Conservation (phyloP, 30 jellyfish, hydroid and myxozoan genomes). For the Aurelia sp. region DNA sequence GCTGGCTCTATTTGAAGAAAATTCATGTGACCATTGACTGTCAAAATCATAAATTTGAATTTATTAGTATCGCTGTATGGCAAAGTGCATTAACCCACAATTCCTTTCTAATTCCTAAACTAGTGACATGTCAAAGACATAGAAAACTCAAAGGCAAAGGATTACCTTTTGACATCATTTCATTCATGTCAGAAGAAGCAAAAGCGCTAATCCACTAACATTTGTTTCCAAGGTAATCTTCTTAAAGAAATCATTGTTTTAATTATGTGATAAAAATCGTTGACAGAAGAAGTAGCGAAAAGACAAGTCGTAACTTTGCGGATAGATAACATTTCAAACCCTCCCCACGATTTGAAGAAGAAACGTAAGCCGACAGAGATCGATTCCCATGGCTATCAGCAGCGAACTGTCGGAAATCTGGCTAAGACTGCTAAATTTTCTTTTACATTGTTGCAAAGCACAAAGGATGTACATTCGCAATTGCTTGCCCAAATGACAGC, state of each 20-base stretch:
- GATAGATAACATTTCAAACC: slow-evolving; percentile 61
- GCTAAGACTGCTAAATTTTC: slow-evolving; percentile 52
- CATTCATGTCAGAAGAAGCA: slow-evolving; percentile 31
- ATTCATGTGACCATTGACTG: too few relatives aligned
- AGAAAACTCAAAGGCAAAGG: slow-evolving; percentile 13
- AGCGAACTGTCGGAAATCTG: slow-evolving; percentile 85
- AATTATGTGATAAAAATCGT: slow-evolving; percentile 75
- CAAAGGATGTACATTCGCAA: slow-evolving; percentile 17
- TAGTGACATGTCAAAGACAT: slow-evolving; percentile 47
- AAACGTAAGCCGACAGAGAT: slow-evolving; percentile 66
- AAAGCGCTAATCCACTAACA: slow-evolving; percentile 65
- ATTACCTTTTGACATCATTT: slow-evolving; percentile 28
- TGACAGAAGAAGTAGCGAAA: slow-evolving; percentile 58
- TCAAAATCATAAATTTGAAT: neutral
- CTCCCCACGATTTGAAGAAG: slow-evolving; percentile 34
- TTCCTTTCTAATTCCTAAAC: slow-evolving; percentile 12
- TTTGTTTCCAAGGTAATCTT: slow-evolving; percentile 62
- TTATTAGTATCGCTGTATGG: neutral
- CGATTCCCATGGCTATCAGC: slow-evolving; percentile 62
- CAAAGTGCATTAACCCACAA: slow-evolving; percentile 41
- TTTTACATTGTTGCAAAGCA: slow-evolving; percentile 21
- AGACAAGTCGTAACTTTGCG: slow-evolving; percentile 37
- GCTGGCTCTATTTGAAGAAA: too few relatives aligned
- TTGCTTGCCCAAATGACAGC: slow-evolving; percentile 24
- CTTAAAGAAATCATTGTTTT: slow-evolving; percentile 68